Base-by-base conservation (phyloP, 2,797 vertebrate species). In the Potorous gilbertii region DNA sequence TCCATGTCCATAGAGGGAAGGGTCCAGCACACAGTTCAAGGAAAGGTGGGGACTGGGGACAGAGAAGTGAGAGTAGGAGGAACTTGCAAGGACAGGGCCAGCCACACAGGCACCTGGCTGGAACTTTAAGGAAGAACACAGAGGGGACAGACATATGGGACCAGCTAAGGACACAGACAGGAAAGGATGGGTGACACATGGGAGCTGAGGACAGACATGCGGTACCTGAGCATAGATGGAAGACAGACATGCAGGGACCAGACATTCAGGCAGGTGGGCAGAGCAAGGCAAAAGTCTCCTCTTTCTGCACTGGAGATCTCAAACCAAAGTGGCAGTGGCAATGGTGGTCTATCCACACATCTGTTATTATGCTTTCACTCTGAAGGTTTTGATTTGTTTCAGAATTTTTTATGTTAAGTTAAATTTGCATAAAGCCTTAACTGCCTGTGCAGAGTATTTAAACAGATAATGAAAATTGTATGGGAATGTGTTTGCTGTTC, bases 401-500 rank as follows among this genome's bases (percentile, higher is more conserved):
- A 34, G 2, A 62, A 62, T 62, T 14, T 11, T 62, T 62, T 62
- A 62, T 34, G 31, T 66, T 34, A 66, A n/a, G 59, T 66, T 66
- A 34, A 66, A 66, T 93, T 46, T 94, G 57, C 54, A 66, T 94
- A 50, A 10, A 92, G 52, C 74, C 62, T 57, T 62, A n/a, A n/a
- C 12, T 66, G 31, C 13, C 59, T n/a, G 29, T n/a, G 31, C 13
- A 66, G 31, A 66, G 31, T 50, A 66, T 81, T 96, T 97, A 81
- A 96, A 1, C 91, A 96, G 92, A n/a, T 93, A 90, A 57, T 94
- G 31, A 92, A 95, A 96, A 94, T 95, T 91, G 91, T 91, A 94
- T 95, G 87, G n/a, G n/a, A 96, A 94, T 96, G 6, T 50, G 94
- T 31, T 9, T 96, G 31, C 90, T 95, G 56, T 46, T 96, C 50